These are phyloP conservation scores for Pipistrellus kuhlii DNA, from an alignment of 2,797 vertebrate species.

Conservation along the genomic window DNA sequence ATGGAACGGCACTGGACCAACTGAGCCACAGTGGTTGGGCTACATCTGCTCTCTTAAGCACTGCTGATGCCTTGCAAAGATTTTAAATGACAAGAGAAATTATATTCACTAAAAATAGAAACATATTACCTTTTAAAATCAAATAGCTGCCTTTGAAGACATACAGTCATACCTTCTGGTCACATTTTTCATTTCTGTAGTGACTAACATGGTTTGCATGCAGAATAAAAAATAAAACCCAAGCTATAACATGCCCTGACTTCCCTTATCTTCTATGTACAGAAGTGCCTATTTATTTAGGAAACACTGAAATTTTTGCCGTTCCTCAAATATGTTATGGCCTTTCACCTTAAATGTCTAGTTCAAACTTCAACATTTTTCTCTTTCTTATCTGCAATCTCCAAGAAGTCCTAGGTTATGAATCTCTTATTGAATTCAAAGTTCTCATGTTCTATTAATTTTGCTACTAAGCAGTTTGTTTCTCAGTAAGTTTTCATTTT, in stretches of 20 bases:
- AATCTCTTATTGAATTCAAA: constrained; percentile 27
- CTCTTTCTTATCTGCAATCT: constrained; percentile 13
- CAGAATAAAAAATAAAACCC: not conserved
- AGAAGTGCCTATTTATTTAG: not conserved
- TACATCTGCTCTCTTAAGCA: not conserved
- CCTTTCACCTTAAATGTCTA: not conserved
- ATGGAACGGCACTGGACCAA: too few relatives aligned
- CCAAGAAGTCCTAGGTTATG: not conserved
- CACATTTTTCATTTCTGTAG: not conserved
- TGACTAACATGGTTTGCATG: not conserved
- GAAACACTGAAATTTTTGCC: not conserved
- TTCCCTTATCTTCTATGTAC: not conserved
- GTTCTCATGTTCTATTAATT: constrained; percentile 11
- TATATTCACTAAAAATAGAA: not conserved
- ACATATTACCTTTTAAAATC: not conserved
- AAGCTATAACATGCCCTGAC: not conserved
- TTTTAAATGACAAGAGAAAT: not conserved
- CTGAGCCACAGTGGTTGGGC: too few relatives aligned
- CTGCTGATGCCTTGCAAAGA: not conserved
- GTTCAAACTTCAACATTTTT: constrained; percentile 1
- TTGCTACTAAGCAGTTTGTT: not conserved
- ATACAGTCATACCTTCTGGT: not conserved
- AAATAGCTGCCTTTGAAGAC: not conserved
- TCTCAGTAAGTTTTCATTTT: constrained; percentile 54
- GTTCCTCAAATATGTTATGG: not conserved